A percentile compares a stretch with the other conserved stretches of the same genome.
phyloP scores from a whole-genome alignment of 2,797 vertebrate species.

The Neomorphus geoffroyi region DNA sequence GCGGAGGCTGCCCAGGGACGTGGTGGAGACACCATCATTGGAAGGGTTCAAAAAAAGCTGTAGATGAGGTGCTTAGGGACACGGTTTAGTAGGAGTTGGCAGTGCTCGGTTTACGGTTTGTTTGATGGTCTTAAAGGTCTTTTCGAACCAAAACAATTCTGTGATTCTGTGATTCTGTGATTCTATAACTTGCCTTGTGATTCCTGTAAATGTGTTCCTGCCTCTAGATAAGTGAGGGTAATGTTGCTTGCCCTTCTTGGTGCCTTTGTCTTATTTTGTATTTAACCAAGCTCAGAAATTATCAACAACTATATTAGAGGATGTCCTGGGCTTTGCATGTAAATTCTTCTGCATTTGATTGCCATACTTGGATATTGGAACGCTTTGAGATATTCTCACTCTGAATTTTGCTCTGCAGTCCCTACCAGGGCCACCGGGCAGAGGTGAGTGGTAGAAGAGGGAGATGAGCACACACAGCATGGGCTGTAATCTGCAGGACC shows the following conservation, averaged over 20 bases:
- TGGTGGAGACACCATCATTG: too few species aligned
- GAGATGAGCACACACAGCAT: neutral
- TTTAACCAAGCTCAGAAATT: neutral
- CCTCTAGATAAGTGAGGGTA: neutral
- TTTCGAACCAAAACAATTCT: too few species aligned
- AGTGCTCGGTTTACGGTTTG: too few species aligned
- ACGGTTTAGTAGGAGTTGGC: too few species aligned
- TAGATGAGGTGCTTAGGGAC: too few species aligned
- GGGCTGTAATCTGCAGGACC: constrained; percentile 14
- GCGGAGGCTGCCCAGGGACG: too few species aligned
- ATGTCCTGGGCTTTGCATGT: neutral
- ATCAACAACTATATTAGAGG: neutral
- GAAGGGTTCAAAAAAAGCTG: too few species aligned
- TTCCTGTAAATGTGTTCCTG: neutral
- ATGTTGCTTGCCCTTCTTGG: neutral
- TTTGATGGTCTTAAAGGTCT: too few species aligned
- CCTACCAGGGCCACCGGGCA: accelerated
- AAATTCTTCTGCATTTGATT: neutral
- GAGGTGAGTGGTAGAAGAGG: neutral
- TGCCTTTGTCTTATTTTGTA: neutral
- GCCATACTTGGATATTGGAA: neutral
- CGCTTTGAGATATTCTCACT: neutral
- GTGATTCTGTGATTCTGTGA: too few species aligned
- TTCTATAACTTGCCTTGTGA: neutral
- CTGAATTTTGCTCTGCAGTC: neutral